Conservation (phyloP, 2,888 invertebrate species). For the Morpho helenor region DNA sequence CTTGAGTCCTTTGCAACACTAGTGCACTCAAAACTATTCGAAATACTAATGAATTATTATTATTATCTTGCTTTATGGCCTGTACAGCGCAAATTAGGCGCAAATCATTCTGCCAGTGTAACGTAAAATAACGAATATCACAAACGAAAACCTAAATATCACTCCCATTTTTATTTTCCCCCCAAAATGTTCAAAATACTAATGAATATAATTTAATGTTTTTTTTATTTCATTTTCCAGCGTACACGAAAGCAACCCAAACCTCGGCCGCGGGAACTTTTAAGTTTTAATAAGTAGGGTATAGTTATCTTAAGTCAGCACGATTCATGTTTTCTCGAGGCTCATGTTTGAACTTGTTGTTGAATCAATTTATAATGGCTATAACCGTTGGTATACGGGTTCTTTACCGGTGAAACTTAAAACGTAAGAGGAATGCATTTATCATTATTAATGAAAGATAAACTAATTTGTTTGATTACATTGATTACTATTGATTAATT, state of each 20-base stretch:
- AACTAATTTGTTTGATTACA: conserved; percentile 56
- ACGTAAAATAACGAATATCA: no score
- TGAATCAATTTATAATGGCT: conserved; percentile 1
- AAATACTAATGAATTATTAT: background rate
- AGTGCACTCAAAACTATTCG: conserved; percentile 22
- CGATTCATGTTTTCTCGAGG: conserved; percentile 15
- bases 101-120: no score
- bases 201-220: conserved; percentile 10
- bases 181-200: background rate
- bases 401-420: conserved; percentile 15
- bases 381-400: conserved; percentile 25
- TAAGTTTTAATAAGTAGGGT: conserved; percentile 43
- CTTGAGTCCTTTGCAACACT: no score
- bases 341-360: conserved; percentile 17
- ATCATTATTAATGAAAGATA: conserved; percentile 51
- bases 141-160: no score
- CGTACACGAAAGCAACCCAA: conserved; percentile 83
- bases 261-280: conserved; percentile 73
- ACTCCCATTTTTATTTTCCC: no score
- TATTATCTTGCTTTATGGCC: no score
- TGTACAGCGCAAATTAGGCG: no score
- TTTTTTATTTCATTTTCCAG: conserved; percentile 56
- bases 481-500: conserved; percentile 42
- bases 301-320: conserved; percentile 18
- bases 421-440: conserved; percentile 50